Evolutionary conservation across 1,140 invertebrate genomes (phyloP), one percentile per base, ranked within the genome.

Genomic region (Cephus cinctus): DNA sequence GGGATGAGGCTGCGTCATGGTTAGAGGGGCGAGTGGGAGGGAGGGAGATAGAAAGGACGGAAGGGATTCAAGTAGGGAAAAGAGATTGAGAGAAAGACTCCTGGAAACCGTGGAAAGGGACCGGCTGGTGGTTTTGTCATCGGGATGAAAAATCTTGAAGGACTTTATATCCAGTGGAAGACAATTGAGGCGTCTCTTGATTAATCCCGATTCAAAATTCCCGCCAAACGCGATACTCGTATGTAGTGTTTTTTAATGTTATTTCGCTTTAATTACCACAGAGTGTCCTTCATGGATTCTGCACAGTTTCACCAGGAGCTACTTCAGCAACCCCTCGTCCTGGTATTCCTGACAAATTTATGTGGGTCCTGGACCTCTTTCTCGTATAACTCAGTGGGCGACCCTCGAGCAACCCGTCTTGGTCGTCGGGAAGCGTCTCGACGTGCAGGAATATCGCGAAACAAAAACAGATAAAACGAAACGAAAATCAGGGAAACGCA

Each of bases 261-360:
- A n/a, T n/a, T n/a, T n/a, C n/a, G n/a, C n/a, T n/a, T n/a, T n/a
- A n/a, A n/a, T n/a, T n/a, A n/a, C n/a, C n/a, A n/a, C n/a, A n/a
- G n/a, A n/a, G n/a, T n/a, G n/a, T n/a, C n/a, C n/a, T n/a, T n/a
- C n/a, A n/a, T n/a, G n/a, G n/a, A n/a, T n/a, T n/a, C n/a, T n/a
- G n/a, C n/a, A n/a, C n/a, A n/a, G n/a, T n/a, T n/a, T n/a, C n/a
- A n/a, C n/a, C n/a, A n/a, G n/a, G n/a, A n/a, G n/a, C n/a, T n/a
- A n/a, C n/a, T n/a, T n/a, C n/a, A n/a, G n/a, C n/a, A n/a, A n/a
- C n/a, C n/a, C n/a, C n/a, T n/a, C n/a, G n/a, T n/a, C n/a, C n/a
- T n/a, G 55, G 51, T 51, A 52, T 50, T 52, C 44, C 32, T 58
- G 56, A 58, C 34, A 58, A 54, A 58, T 58, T 58, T 58, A 58